A percentile compares a stretch with the other conserved stretches of the same genome.
phyloP scores from a whole-genome alignment of 2,888 invertebrate species.

The Tenthredo amoena region DNA sequence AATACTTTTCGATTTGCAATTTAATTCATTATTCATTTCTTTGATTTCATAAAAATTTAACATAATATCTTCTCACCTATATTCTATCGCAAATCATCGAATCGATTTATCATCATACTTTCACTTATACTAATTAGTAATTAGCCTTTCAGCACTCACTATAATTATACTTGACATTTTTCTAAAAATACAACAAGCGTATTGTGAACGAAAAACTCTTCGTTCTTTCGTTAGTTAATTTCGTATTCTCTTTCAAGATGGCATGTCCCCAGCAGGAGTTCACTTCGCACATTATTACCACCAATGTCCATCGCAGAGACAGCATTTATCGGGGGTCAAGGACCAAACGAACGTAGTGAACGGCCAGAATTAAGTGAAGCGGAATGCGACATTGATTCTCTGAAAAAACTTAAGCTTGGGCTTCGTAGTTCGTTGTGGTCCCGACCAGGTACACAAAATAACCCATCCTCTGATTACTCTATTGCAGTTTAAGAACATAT shows the following conservation, averaged over 20 bases:
- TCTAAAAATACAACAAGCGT: background rate
- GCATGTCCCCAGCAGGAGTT: conserved; percentile 80
- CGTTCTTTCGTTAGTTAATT: background rate
- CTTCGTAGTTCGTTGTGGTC: conserved; percentile 87
- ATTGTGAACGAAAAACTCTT: background rate
- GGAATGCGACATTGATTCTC: conserved; percentile 87
- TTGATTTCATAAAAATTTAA: background rate
- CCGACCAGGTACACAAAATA: conserved; percentile 81
- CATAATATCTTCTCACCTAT: background rate
- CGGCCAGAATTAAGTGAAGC: conserved; percentile 85
- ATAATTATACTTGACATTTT: background rate
- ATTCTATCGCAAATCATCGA: background rate
- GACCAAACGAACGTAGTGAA: conserved; percentile 76
- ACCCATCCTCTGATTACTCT: conserved; percentile 86
- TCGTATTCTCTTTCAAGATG: conserved; percentile 75
- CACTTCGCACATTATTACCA: conserved; percentile 83
- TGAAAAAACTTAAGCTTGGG: conserved; percentile 86
- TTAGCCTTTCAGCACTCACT: conserved; percentile 22
- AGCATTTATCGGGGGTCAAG: conserved; percentile 78
- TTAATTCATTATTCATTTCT: conserved; percentile 3
- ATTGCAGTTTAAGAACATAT: conserved; percentile 83
- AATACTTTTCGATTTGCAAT: conserved; percentile 5
- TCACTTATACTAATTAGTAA: background rate
- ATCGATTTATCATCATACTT: background rate
- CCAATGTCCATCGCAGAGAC: conserved; percentile 82